These are phyloP conservation scores for Danio kyathit DNA, from an alignment of 2,797 vertebrate species.

Conservation along the genomic window DNA sequence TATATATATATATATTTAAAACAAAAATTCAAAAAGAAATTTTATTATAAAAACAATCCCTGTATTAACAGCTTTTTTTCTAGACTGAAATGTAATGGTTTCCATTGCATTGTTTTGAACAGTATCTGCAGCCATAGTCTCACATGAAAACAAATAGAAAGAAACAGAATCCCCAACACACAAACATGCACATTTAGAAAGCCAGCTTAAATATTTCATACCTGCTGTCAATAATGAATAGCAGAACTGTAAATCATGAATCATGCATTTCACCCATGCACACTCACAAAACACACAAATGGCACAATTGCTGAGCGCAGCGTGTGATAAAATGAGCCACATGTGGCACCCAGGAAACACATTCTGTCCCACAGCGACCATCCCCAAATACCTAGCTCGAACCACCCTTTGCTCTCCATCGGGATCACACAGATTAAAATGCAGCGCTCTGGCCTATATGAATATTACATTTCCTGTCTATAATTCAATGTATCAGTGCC, in stretches of 20 bases:
- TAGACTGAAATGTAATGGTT: not conserved
- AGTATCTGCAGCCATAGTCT: not conserved
- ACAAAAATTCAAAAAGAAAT: no score
- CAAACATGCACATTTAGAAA: conserved; percentile 25
- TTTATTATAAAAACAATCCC: no score
- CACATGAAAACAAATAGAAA: not conserved
- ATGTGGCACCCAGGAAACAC: conserved; percentile 19
- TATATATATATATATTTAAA: no score
- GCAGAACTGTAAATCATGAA: conserved; percentile 49
- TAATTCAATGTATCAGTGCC: conserved; percentile 42
- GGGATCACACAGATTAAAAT: conserved; percentile 46
- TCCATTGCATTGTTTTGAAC: not conserved
- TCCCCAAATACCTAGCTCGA: conserved; percentile 34
- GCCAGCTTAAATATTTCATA: conserved; percentile 34
- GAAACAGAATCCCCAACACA: not conserved
- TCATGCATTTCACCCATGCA: conserved; percentile 30
- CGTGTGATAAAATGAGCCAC: conserved; percentile 33
- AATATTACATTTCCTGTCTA: conserved; percentile 45
- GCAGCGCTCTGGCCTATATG: conserved; percentile 22
- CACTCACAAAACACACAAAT: not conserved
- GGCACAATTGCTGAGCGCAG: conserved; percentile 48
- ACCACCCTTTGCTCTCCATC: conserved; percentile 32
- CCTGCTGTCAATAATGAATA: conserved; percentile 33
- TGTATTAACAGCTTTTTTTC: no score
- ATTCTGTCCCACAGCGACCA: conserved; percentile 17